Evolutionary conservation across 2,888 invertebrate species (phyloP), one percentile per base, ranked within the genome.

Genomic region (Tenthredo livida): DNA sequence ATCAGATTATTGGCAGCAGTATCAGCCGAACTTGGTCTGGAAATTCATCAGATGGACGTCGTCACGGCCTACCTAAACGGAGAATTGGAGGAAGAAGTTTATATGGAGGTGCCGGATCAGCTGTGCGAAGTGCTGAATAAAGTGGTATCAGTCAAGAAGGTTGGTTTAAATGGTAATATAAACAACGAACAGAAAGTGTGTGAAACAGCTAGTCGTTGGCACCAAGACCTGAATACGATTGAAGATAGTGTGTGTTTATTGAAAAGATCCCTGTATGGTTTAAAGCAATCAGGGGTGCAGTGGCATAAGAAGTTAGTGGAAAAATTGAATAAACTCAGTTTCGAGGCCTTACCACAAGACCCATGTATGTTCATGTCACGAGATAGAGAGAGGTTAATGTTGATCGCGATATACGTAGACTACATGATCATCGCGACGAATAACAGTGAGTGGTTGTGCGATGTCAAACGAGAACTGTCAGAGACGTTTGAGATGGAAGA

Each of bases 251-350:
- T 87, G n/a, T 87, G 85, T 43, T 50, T 84, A 21, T 50, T 86
- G 15, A 87, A 86, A 61, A 84, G 85, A 50, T 25, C 86, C 3
- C 43, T 86, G 58, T 86, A 87, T 43, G 86, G 86, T 0, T 73
- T 85, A 47, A 58, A 80, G 7, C 87, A 86, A 70, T 86, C 86
- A 10, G 86, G 86, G 12, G 15, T 86, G 25, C 84, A 84, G 70
- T 87, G 87, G 86, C 73, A 87, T 43, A 84, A 73, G 25, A 86
- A 84, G 61, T 43, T 87, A 29, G 47, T 80, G 4, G 50, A 85
- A 7, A 83, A 33, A 40, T 21, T 75, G 7, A 15, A 29, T 12
- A 25, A 47, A 17, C 15, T 47, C 9, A 12, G 50, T 21, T 50
- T 75, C 9, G 50, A 43, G 6, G 50, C 75, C 50, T 17, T 50